These are phyloP conservation scores for Pocota personata DNA, from an alignment of 2,888 invertebrate genomes.

Conservation along the genomic window DNA sequence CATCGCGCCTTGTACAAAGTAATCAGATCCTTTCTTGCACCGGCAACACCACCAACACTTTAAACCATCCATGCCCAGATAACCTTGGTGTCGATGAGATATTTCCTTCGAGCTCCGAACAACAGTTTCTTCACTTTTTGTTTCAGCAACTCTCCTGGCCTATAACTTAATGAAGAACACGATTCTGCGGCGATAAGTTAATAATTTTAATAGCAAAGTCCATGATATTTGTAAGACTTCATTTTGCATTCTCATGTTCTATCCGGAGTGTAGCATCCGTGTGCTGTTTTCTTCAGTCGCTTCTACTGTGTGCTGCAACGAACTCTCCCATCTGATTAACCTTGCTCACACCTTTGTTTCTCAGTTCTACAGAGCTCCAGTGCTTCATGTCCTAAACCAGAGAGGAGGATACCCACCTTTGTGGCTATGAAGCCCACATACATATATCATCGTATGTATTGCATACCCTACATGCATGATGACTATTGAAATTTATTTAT, in stretches of 20 bases:
- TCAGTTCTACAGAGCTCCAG: background rate
- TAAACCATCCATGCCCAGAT: conserved; percentile 48
- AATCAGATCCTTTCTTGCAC: conserved; percentile 67
- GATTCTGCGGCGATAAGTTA: conserved; percentile 70
- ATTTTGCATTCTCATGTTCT: conserved; percentile 66
- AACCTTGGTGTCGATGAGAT: conserved; percentile 73
- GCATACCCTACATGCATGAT: background rate
- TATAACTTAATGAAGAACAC: conserved; percentile 73
- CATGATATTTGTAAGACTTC: conserved; percentile 72
- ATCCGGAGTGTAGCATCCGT: conserved; percentile 21
- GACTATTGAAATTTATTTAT: conserved; percentile 37
- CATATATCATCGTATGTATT: background rate
- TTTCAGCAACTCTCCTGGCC: conserved; percentile 43
- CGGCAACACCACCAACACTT: conserved; percentile 14
- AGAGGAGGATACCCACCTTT: conserved; percentile 7
- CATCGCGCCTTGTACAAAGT: conserved; percentile 50
- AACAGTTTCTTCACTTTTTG: conserved; percentile 52
- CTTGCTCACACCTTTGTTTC: conserved; percentile 69
- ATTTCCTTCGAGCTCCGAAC: conserved; percentile 36
- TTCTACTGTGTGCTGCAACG: conserved; percentile 29
- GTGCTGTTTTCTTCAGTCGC: background rate
- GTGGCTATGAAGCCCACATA: background rate
- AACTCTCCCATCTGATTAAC: conserved; percentile 69
- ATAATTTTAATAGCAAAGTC: conserved; percentile 69
- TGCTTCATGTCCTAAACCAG: background rate